Conservation (phyloP, 2,113 vertebrate species). For the Trinectes maculatus region DNA sequence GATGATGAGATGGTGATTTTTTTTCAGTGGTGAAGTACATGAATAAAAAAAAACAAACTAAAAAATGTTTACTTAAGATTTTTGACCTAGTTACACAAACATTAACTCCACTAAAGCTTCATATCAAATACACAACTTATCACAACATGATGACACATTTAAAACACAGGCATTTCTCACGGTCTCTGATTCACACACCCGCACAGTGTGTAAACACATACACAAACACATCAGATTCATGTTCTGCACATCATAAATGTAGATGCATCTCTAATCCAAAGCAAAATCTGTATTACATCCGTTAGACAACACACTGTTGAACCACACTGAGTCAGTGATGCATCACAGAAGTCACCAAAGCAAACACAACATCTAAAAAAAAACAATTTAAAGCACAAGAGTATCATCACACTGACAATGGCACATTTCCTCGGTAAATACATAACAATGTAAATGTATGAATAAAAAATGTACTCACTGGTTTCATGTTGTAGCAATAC, state of each 20-base stretch:
- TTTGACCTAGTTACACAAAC: neutral
- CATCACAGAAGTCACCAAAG: slow-evolving; percentile 5
- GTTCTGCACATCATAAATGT: neutral
- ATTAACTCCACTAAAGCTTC: neutral
- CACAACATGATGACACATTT: slow-evolving; percentile 4
- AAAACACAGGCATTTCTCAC: slow-evolving; percentile 10
- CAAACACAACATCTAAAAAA: slow-evolving; percentile 9
- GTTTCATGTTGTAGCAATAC: slow-evolving; percentile 96
- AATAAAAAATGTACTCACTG: slow-evolving; percentile 82
- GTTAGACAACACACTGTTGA: neutral
- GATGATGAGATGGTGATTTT: neutral
- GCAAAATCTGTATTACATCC: neutral
- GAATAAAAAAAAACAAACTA: neutral
- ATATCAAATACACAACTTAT: neutral
- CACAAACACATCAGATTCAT: slow-evolving; percentile 10
- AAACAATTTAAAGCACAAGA: slow-evolving; percentile 15
- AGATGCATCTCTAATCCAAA: neutral
- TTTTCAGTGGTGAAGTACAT: neutral
- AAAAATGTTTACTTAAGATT: neutral
- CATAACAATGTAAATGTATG: neutral
- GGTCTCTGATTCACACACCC: neutral
- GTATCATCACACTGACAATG: slow-evolving; percentile 17
- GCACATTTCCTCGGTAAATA: neutral
- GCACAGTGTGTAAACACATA: neutral
- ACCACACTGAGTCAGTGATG: neutral